Base-by-base conservation (phyloP, 2,797 vertebrate genomes). In the Helarctos malayanus region DNA sequence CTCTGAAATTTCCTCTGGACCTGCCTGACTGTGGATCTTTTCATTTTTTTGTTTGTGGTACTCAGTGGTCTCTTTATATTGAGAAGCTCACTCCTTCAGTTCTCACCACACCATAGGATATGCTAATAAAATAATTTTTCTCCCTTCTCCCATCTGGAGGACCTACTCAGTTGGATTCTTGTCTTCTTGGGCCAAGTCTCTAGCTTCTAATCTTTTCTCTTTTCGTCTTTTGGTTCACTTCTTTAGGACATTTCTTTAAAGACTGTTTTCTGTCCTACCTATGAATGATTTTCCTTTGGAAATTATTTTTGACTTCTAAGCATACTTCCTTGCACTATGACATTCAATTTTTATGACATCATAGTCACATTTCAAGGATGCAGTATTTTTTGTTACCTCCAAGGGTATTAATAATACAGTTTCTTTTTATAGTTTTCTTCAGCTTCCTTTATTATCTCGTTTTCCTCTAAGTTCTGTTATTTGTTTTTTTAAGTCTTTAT, bases 371-470 rank as follows among this genome's bases (percentile, higher is more conserved):
- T 57, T 69, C 54, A 82, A 81, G 52, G 59, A 29, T 35, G 21
- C 15, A 47, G 65, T 57, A 57, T 57, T 57, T 61, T 78, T 68
- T 47, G 29, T 91, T 71, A 57, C 63, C 69, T 91, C 41, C 47
- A 65, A 82, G 14, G 52, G 23, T 71, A 91, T 71, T 69, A 45
- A 47, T 59, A 82, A 41, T 90, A 35, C 32, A 56, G 69, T 47
- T 59, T 75, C 29, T 32, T 91, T 71, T 57, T 59, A 35, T 69
- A 82, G 38, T 91, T 91, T 91, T 81, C 21, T 69, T 91, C 29
- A 45, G 78, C 76, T 69, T 90, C 8, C 27, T 80, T 90, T 81
- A 45, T 56, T 56, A 16, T 68, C 49, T 80, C 13, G 23, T 25
- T 91, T 69, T 91, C 19, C 7, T 69, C 29, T 18, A 65, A 71